Base-by-base conservation (phyloP, 64 coral and sea anemone genomes). In the Trachythela sp. region DNA sequence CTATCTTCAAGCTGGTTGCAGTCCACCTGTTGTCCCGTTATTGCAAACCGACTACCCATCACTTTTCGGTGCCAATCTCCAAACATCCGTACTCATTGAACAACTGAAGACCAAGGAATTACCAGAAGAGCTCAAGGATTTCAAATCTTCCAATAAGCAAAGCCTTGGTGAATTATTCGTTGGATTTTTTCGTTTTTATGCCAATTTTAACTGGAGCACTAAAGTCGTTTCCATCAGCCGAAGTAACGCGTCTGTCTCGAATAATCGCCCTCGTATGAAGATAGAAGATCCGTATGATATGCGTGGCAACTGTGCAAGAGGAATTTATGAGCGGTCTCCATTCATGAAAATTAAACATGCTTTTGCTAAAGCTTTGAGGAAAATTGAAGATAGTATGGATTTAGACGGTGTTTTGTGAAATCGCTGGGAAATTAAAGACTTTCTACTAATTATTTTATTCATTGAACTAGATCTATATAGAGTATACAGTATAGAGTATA, bases 121-220 rank as follows among this genome's bases (percentile, higher is more conserved):
- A 40, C 92, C 92, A 56, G 37, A 45, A 27, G 0, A 36, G 32
- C 26, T 93, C 5, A 86, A 59, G 0, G 22, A 38, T 7, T 90
- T 86, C 42, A 50, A 31, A 45, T 93, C 92, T 9, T 1, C 27
- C 17, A 93, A 90, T 33, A 48, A 6, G 1, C 45, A 77, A 1
- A 83, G 15, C 36, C 67, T 93, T 54, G 84, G 88, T 22, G 72
- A 31, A 18, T 70, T 93, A 3, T 31, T 93, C 1, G 83, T 86
- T 13, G 92, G 92, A 2, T 93, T 93, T 40, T 93, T 93, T 17
- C 71, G 72, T 64, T 93, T 84, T 84, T 93, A 93, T 30, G 49
- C 14, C 9, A 31, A 64, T 3, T 93, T 93, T 41, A 54, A 90
- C 29, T 93, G 92, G 92, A 34, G 54, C 22, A 58, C 88, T 89